Evolutionary conservation across 2,888 invertebrate genomes (phyloP).

Genomic region (Aelia acuminata): DNA sequence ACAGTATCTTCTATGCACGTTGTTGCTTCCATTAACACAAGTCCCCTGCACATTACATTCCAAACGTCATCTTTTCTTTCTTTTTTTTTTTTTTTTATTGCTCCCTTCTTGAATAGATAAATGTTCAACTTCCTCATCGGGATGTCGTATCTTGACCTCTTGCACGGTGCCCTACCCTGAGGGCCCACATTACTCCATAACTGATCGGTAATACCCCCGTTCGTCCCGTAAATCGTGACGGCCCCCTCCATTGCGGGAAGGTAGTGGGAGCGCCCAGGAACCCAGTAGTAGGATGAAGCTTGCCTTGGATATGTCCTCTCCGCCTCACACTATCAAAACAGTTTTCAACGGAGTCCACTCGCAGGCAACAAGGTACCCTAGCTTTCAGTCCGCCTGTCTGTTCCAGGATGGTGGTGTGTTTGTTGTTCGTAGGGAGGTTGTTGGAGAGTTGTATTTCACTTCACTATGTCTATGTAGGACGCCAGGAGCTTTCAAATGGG

Average conservation of each 20-base stretch:
- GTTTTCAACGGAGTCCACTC: constrained; percentile 70
- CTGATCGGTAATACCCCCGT: not conserved
- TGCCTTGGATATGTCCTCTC: constrained; percentile 55
- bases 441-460: not conserved
- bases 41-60: no score
- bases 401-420: not conserved
- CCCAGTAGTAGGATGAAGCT: constrained; percentile 54
- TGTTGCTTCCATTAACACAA: no score
- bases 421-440: not conserved
- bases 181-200: not conserved
- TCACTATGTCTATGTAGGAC: not conserved
- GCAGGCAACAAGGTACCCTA: constrained; percentile 69
- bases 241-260: not conserved
- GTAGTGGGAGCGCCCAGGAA: constrained; percentile 13
- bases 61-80: no score
- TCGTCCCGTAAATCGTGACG: not conserved
- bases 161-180: not conserved
- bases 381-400: not conserved
- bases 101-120: not conserved
- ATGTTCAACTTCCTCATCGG: not conserved
- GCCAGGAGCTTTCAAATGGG: not conserved
- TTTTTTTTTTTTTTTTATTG: no score
- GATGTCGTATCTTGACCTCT: not conserved
- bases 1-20: no score
- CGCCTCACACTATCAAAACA: constrained; percentile 68